These are phyloP conservation scores for Eretmochelys imbricata DNA, from an alignment of 2,113 vertebrate species.

Conservation along the genomic window DNA sequence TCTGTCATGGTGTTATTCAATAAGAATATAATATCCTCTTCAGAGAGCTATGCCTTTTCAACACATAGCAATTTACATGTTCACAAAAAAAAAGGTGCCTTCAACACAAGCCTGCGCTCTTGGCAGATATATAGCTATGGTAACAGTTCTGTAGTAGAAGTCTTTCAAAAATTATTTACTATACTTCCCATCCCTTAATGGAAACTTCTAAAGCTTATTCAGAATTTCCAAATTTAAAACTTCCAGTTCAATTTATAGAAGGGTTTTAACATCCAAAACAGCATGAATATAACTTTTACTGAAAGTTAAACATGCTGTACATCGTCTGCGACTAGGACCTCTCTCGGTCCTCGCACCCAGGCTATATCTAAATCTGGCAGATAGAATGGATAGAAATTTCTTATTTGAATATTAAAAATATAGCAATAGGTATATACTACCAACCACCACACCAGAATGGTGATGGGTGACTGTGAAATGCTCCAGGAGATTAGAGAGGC, in stretches of 20 bases:
- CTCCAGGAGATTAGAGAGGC: too few species aligned
- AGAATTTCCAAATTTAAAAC: not conserved
- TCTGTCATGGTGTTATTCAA: not conserved
- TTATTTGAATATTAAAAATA: too few species aligned
- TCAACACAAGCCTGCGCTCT: not conserved
- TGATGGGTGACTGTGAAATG: too few species aligned
- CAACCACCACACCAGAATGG: too few species aligned
- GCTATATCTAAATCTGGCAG: too few species aligned
- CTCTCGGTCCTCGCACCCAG: too few species aligned
- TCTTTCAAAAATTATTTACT: not conserved
- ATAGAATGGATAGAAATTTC: too few species aligned
- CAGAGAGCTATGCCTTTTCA: not conserved
- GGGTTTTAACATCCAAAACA: not conserved
- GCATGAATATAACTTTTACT: too few species aligned
- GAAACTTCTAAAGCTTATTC: not conserved
- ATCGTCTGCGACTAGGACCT: too few species aligned
- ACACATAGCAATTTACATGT: not conserved
- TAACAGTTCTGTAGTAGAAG: not conserved
- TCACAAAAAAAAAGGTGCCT: not conserved
- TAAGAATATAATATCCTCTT: not conserved
- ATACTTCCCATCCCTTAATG: not conserved
- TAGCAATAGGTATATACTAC: too few species aligned
- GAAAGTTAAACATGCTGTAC: too few species aligned
- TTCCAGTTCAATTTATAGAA: not conserved
- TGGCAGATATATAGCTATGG: not conserved